A percentile compares a stretch with the other conserved stretches of the same genome.
Conservation (phyloP, 2,113 vertebrate species). For the Mastomys natalensis region DNA sequence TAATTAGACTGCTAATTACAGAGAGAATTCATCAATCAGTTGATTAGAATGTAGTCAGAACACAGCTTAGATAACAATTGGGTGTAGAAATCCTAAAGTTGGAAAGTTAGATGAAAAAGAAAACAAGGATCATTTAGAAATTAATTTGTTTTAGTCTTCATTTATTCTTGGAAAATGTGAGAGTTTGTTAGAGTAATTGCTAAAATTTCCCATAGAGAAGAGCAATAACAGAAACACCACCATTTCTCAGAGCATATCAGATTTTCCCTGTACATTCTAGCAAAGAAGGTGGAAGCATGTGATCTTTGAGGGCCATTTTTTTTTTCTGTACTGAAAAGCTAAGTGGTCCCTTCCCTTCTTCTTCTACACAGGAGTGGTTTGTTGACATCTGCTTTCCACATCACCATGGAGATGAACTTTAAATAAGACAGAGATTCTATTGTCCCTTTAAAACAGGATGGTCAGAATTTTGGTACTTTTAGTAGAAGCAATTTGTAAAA, state of each 20-base stretch:
- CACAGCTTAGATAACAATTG: background rate
- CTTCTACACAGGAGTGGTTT: background rate
- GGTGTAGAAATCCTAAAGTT: background rate
- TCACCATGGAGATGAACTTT: background rate
- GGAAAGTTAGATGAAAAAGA: background rate
- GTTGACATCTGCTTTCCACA: background rate
- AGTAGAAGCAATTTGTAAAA: background rate
- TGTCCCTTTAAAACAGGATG: background rate
- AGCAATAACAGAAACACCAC: background rate
- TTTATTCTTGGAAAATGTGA: background rate
- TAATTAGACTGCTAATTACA: slow-evolving; percentile 16
- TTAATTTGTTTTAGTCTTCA: background rate
- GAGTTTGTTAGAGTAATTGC: background rate
- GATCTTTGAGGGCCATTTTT: too few species aligned
- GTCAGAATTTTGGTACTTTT: background rate
- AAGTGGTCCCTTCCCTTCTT: background rate
- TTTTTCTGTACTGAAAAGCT: background rate
- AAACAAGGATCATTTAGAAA: background rate
- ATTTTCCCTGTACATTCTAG: slow-evolving; percentile 3
- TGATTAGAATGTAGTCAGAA: background rate
- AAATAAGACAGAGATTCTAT: background rate
- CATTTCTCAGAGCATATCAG: background rate
- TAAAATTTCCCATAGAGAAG: background rate
- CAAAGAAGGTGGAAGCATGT: background rate
- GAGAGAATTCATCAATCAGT: background rate